Evolutionary conservation across 1,140 invertebrate genomes (phyloP).

Genomic region (Cyclargus thomasi): DNA sequence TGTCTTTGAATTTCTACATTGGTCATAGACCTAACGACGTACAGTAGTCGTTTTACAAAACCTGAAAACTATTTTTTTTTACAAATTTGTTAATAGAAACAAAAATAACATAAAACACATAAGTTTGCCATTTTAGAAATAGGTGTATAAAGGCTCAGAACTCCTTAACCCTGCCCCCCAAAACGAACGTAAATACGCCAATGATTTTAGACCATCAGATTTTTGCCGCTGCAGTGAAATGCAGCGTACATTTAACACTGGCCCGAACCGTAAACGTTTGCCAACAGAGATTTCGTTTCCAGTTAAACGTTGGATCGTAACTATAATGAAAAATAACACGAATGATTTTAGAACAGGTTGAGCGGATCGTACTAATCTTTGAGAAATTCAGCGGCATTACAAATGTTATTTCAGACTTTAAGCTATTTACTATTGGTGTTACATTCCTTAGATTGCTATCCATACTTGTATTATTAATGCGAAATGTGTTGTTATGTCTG

Average conservation of each 20-base stretch:
- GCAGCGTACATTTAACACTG: not conserved
- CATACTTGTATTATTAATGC: too few relatives aligned
- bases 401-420: not conserved
- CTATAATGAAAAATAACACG: conserved; percentile 9
- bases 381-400: not conserved
- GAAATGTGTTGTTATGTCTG: too few relatives aligned
- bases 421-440: not conserved
- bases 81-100: too few relatives aligned
- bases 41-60: too few relatives aligned
- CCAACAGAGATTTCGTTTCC: not conserved
- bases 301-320: not conserved
- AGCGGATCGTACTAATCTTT: not conserved
- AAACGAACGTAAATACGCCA: too few relatives aligned
- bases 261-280: not conserved
- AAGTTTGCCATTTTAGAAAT: too few relatives aligned
- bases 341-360: conserved; percentile 4
- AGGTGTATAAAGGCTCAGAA: too few relatives aligned
- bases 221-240: not conserved
- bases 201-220: not conserved
- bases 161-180: too few relatives aligned
- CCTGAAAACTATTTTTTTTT: too few relatives aligned
- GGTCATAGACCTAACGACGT: too few relatives aligned
- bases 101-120: too few relatives aligned
- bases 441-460: not conserved
- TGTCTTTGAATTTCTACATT: too few relatives aligned